Conservation (phyloP, 2,113 vertebrate genomes). For the Tetraodon nigroviridis region DNA sequence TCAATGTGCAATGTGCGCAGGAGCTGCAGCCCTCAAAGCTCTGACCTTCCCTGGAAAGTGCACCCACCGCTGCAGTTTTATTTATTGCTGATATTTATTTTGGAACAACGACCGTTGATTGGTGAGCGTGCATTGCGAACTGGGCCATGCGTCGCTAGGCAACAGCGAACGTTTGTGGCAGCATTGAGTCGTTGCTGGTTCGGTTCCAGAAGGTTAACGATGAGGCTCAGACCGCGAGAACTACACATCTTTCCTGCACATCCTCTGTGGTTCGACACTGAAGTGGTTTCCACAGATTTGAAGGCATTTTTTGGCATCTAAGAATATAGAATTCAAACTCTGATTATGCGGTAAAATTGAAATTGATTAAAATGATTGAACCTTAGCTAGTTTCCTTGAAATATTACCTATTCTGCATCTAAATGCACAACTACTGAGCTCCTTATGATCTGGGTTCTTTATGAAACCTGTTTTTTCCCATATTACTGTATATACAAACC, state of each 20-base stretch:
- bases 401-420: neutral
- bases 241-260: slow-evolving; percentile 44
- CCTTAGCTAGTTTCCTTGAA: slow-evolving; percentile 1
- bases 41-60: slow-evolving; percentile 18
- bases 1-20: too few species aligned
- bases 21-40: slow-evolving; percentile 6
- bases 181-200: slow-evolving; percentile 40
- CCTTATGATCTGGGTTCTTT: too few species aligned
- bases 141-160: slow-evolving; percentile 51
- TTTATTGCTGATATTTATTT: neutral
- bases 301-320: slow-evolving; percentile 7
- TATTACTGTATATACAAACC: too few species aligned
- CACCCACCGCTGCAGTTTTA: neutral
- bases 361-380: slow-evolving; percentile 12
- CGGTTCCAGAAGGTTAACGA: slow-evolving; percentile 56
- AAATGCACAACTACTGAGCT: too few species aligned
- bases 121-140: slow-evolving; percentile 41
- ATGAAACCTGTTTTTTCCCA: too few species aligned
- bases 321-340: neutral
- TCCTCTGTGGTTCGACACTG: slow-evolving; percentile 46
- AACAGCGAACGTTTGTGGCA: slow-evolving; percentile 43
- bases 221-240: slow-evolving; percentile 48
- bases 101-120: slow-evolving; percentile 26
- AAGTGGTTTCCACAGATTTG: slow-evolving; percentile 46
- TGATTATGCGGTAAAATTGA: slow-evolving; percentile 8